Evolutionary conservation across 2,888 invertebrate species (phyloP).

Genomic region (Diachrysia chrysitis): DNA sequence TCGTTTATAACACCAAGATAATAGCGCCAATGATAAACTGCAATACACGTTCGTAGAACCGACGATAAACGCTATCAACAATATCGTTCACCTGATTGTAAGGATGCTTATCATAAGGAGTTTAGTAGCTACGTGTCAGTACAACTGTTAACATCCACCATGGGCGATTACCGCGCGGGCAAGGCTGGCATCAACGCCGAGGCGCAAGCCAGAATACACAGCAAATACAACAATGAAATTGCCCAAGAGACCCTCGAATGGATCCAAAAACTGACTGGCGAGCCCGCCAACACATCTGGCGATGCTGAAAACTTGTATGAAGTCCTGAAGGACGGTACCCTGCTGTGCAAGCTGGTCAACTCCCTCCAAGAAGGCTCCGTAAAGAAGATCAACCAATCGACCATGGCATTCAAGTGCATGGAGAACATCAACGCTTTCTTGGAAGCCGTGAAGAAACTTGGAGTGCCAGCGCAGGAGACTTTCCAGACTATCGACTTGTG

Average conservation of each 20-base stretch:
- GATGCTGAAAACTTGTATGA: slow-evolving; percentile 97
- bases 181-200: slow-evolving; percentile 88
- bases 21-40: slow-evolving; percentile 64
- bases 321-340: slow-evolving; percentile 95
- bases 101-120: slow-evolving; percentile 79
- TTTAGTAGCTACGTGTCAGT: slow-evolving; percentile 84
- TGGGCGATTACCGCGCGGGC: slow-evolving; percentile 85
- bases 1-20: slow-evolving; percentile 72
- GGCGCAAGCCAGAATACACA: slow-evolving; percentile 92
- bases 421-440: slow-evolving; percentile 99
- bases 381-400: slow-evolving; percentile 96
- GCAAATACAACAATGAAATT: slow-evolving; percentile 98
- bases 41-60: slow-evolving; percentile 72
- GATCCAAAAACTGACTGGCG: slow-evolving; percentile 95
- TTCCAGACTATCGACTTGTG: slow-evolving; percentile 99
- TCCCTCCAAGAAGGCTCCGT: slow-evolving; percentile 95
- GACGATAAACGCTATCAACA: slow-evolving; percentile 80
- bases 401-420: slow-evolving; percentile 99
- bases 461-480: slow-evolving; percentile 97
- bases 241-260: slow-evolving; percentile 98
- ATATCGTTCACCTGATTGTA: slow-evolving; percentile 75
- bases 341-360: slow-evolving; percentile 97
- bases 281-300: slow-evolving; percentile 94
- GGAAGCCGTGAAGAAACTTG: slow-evolving; percentile 94
- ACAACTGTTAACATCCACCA: slow-evolving; percentile 79